Base-by-base conservation (phyloP, 2,888 invertebrate species). In the Scaptomyza caliginosa region DNA sequence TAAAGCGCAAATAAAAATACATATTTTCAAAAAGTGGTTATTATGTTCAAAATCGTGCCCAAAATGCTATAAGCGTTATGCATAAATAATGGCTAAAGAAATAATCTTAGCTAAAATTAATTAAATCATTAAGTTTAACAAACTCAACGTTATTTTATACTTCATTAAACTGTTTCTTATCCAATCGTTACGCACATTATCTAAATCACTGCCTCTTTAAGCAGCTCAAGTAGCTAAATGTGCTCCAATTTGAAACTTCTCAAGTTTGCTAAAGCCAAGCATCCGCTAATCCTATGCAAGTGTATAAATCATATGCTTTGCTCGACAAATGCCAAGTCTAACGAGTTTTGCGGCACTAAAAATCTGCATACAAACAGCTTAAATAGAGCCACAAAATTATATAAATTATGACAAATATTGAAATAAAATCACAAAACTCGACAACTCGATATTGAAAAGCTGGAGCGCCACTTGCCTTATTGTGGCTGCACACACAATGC, bases 331-430 rank as follows among this genome's bases (percentile, higher is more conserved):
- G 56, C 56, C 63, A 51, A 21, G 45, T 6, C 43, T 43, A 80
- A 80, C 78, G 50, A 57, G 60, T 74, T 70, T 39, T 21, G 19
- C 8, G 30, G 19, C 60, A 30, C 58, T 65, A 42, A 64, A 40
- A 40, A 46, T 34, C n/a, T 13, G 21, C 64, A 51, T 63, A 59
- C 68, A 64, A 26, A 17, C 49, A 54, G 63, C 71, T 64, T 60
- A 67, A 82, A 74, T 68, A 78, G 60, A 74, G 59, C 67, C 82
- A 78, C 75, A 74, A 85, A 82, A 71, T 71, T 64, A 74, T 48
- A 74, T 79, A 78, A 79, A 74, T 85, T 85, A 79, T 85, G 59
- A 67, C 62, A 82, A 81, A 71, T 74, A 85, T 78, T 80, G 69
- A 62, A 78, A 81, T 77, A 59, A 73, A 66, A 48, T 24, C 28